Evolutionary conservation across 2,797 vertebrate genomes (phyloP).

Genomic region (Sebastes vulpes): DNA sequence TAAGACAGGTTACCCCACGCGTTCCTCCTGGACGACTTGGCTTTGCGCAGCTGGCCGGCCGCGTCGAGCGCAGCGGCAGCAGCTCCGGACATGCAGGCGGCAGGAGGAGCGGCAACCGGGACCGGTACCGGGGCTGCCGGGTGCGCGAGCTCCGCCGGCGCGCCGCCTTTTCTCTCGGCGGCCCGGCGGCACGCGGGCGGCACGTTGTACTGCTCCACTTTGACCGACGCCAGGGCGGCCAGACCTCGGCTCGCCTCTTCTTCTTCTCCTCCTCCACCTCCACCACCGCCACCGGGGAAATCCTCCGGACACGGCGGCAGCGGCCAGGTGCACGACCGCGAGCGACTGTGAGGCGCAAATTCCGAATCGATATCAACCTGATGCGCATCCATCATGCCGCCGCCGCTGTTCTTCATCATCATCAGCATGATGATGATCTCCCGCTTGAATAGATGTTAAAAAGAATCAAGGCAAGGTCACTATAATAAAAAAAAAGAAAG

Average conservation of each 20-base stretch:
- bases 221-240: conserved; percentile 80
- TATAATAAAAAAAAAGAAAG: conserved; percentile 16
- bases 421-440: conserved; percentile 86
- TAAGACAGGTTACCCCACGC: conserved; percentile 98
- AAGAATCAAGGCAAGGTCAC: conserved; percentile 80
- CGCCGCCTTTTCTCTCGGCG: conserved; percentile 83
- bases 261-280: background rate
- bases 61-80: conserved; percentile 69
- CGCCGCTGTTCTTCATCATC: conserved; percentile 92
- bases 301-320: conserved; percentile 90
- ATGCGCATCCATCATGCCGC: conserved; percentile 87
- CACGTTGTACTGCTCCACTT: conserved; percentile 83
- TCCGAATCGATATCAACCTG: conserved; percentile 95
- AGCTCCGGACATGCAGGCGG: conserved; percentile 78
- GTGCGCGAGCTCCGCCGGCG: conserved; percentile 82
- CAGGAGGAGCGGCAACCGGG: conserved; percentile 47
- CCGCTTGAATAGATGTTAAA: conserved; percentile 47
- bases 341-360: conserved; percentile 91
- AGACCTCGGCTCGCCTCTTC: conserved; percentile 89
- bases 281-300: conserved; percentile 62
- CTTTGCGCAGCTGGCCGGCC: conserved; percentile 89
- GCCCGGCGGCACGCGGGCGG: conserved; percentile 68
- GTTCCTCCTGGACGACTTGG: conserved; percentile 94
- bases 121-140: conserved; percentile 80
- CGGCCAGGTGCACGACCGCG: conserved; percentile 94